phyloP scores from a whole-genome alignment of 2,888 invertebrate species.

The Malthinus seriepunctatus region DNA sequence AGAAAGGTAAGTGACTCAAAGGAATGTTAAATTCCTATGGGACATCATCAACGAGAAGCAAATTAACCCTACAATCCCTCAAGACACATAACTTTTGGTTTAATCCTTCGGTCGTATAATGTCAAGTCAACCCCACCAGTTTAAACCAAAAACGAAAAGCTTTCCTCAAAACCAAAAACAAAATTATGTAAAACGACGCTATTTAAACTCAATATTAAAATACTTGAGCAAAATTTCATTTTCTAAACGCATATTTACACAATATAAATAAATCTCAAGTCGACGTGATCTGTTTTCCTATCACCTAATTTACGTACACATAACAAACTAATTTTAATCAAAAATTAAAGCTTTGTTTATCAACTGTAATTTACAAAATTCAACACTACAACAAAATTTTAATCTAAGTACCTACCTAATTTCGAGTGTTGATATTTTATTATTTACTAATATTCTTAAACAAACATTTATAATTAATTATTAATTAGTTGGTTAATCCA shows the following conservation, averaged over 20 bases:
- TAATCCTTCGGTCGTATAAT: conserved; percentile 50
- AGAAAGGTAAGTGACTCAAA: conserved; percentile 29
- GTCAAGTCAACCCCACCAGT: conserved; percentile 40
- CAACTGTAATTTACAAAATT: too few species aligned
- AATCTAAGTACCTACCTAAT: too few species aligned
- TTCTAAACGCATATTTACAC: conserved; percentile 23
- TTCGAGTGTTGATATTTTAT: too few species aligned
- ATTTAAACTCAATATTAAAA: conserved; percentile 26
- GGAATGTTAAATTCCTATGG: conserved; percentile 43
- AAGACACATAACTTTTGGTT: conserved; percentile 52
- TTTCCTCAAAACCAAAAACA: conserved; percentile 32
- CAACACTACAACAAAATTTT: too few species aligned
- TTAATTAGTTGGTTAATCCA: too few species aligned
- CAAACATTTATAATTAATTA: too few species aligned
- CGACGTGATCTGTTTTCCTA: conserved; percentile 10
- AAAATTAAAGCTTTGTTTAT: not conserved
- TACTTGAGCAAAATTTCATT: conserved; percentile 20
- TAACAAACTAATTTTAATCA: conserved; percentile 2
- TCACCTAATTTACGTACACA: not conserved
- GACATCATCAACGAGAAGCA: conserved; percentile 54
- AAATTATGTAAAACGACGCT: conserved; percentile 36
- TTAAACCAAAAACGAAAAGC: conserved; percentile 26
- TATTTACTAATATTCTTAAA: too few species aligned
- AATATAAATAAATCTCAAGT: conserved; percentile 15
- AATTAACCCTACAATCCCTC: conserved; percentile 51